Base-by-base conservation (phyloP, 2,113 vertebrate genomes). In the Nerophis lumbriciformis region DNA sequence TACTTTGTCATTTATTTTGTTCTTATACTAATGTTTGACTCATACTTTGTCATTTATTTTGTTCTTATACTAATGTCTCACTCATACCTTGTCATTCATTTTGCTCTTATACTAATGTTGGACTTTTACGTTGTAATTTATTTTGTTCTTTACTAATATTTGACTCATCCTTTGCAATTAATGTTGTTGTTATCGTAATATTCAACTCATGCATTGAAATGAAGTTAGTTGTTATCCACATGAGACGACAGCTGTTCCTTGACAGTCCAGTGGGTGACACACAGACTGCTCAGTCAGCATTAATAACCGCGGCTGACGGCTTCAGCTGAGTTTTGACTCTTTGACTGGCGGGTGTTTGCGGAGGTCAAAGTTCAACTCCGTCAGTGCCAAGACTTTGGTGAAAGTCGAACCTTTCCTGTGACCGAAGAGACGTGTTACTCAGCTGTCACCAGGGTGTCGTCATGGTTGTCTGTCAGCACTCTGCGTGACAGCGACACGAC, bases 201-300 rank as follows among this genome's bases (percentile, higher is more conserved):
- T 28, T 28, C 1, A 28, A 28, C 3, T 28, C 28, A 4, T 28
- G 3, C 28, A 3, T 28, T 4, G 3, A 28, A 28, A 1, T 3
- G 28, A 28, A 28, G 28, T 28, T 28, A 4, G 28, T 28, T 28
- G 28, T 28, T 4, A 28, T 3, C 2, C 28, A 28, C 3, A 28
- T 28, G 28, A 61, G 57, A 70, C 65, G 11, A 48, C 11, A 15
- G 58, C 48, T 5, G 35, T 6, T 21, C 37, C 10, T 38, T 53
- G 36, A 64, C 9, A 68, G 48, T 16, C 21, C 53, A 21, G 52
- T 37, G 37, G 52, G 55, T 39, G 61, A 80, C 63, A 53, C 65
- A 72, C 62, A 38, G 74, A 59, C 75, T 75, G 69, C 66, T 72
- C 69, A 69, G 48, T 70, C 70, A 37, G 60, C 73, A 65, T 76